These are phyloP conservation scores for Eublepharis macularius DNA, from an alignment of 2,113 vertebrate species.

Conservation along the genomic window DNA sequence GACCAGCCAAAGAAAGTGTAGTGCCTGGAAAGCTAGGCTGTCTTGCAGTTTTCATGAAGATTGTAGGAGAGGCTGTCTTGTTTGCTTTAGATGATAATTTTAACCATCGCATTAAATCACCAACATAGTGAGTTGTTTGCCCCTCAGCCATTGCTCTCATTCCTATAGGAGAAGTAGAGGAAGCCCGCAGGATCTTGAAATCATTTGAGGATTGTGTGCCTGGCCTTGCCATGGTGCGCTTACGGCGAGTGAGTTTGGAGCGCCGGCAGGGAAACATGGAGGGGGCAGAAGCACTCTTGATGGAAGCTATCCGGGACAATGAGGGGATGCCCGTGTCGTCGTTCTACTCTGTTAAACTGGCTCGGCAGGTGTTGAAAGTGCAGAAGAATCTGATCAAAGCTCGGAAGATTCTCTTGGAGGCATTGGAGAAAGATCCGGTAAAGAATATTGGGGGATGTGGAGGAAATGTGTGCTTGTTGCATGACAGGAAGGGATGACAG, in stretches of 20 bases:
- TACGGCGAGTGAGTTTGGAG: slow-evolving; percentile 80
- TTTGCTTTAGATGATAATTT: not conserved
- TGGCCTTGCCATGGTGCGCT: slow-evolving; percentile 77
- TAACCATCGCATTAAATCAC: not conserved
- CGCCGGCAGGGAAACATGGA: slow-evolving; percentile 76
- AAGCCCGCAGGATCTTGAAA: slow-evolving; percentile 77
- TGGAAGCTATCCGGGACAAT: slow-evolving; percentile 75
- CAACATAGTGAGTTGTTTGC: not conserved
- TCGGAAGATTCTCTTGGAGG: slow-evolving; percentile 75
- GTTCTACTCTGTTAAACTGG: slow-evolving; percentile 84
- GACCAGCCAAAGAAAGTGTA: not conserved
- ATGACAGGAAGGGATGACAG: no score
- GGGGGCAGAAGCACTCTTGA: slow-evolving; percentile 76
- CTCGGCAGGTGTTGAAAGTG: slow-evolving; percentile 79
- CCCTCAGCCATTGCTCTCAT: not conserved
- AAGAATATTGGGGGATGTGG: not conserved
- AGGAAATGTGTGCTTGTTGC: not conserved
- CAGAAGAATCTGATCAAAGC: slow-evolving; percentile 73
- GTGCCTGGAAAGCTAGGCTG: not conserved
- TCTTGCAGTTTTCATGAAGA: no score
- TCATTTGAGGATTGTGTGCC: slow-evolving; percentile 75
- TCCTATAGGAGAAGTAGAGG: slow-evolving; percentile 70
- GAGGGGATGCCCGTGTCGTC: slow-evolving; percentile 74
- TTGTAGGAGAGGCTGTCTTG: not conserved
- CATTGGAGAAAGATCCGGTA: slow-evolving; percentile 82